A percentile compares a stretch with the other conserved stretches of the same genome.
These are phyloP conservation scores for Babylonia areolata DNA, from an alignment of 1,140 invertebrate species.

Conservation along the genomic window DNA sequence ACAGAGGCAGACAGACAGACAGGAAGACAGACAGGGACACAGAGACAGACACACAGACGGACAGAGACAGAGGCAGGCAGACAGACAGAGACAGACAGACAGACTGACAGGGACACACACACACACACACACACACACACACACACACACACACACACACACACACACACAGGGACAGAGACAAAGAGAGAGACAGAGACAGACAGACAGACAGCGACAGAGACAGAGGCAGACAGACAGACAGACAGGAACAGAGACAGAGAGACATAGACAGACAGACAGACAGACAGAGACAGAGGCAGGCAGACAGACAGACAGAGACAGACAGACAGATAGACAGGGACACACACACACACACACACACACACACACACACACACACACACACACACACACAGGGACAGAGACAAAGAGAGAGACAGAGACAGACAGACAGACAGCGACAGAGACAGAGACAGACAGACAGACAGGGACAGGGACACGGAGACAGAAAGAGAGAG, in stretches of 20 bases:
- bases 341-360: not conserved
- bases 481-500: not conserved
- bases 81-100: not conserved
- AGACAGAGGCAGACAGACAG: not conserved
- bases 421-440: not conserved
- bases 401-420: not conserved
- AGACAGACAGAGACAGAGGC: too few relatives aligned
- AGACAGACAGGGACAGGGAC: not conserved
- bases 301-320: not conserved
- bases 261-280: not conserved
- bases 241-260: not conserved
- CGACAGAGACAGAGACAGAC: not conserved
- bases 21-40: not conserved
- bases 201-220: not conserved
- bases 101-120: not conserved
- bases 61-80: too few relatives aligned
- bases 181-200: not conserved
- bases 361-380: not conserved
- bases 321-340: not conserved
- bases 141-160: not conserved
- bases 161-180: not conserved
- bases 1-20: not conserved
- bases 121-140: not conserved
- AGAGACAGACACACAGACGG: too few relatives aligned
- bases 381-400: not conserved